Base-by-base conservation (phyloP, 2,888 invertebrate species). In the Mythimna ferrago region DNA sequence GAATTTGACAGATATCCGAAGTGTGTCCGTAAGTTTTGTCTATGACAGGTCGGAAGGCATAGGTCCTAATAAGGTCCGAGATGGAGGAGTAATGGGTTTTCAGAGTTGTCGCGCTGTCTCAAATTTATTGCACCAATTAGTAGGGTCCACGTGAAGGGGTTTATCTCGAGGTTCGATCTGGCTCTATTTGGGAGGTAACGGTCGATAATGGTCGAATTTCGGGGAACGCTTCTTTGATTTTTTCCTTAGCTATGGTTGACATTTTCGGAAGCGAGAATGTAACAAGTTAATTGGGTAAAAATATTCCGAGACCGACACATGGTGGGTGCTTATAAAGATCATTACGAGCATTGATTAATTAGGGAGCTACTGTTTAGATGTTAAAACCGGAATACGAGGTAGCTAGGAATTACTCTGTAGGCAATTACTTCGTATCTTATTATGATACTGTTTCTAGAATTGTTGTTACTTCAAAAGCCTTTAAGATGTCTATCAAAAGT, bases 61-160 rank as follows among this genome's bases (percentile, higher is more conserved):
- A 86, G 86, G 87, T 87, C 91, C 91, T 94, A 94, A 92, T 93
- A 93, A 92, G 92, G 90, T 86, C 89, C 83, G 83, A 84, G 90
- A 88, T 88, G 89, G 82, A 84, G 89, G 83, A 89, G 88, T 90
- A 90, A 90, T 89, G 87, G 90, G 90, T 90, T 92, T 91, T 89
- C 88, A 81, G 87, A 90, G 89, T 92, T 93, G 94, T 93, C 93
- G 91, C 91, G 89, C 90, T 90, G 90, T 91, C 87, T 89, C 87
- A 94, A 90, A 96, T 96, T 96, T 96, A 96, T 96, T 95, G 92
- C 94, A 89, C 95, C 95, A 96, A 96, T 96, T 96, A 96, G 96
- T 95, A 92, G 93, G 89, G 93, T 89, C 94, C 91, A 92, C 93
- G 91, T 93, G 94, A 93, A 94, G 88, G 94, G 90, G 93, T 91